Percentiles rank a stretch among this genome's conserved stretches.
Evolutionary conservation across 64 coral and sea anemone species (phyloP).

Genomic region (Catalaphyllia jardinei): DNA sequence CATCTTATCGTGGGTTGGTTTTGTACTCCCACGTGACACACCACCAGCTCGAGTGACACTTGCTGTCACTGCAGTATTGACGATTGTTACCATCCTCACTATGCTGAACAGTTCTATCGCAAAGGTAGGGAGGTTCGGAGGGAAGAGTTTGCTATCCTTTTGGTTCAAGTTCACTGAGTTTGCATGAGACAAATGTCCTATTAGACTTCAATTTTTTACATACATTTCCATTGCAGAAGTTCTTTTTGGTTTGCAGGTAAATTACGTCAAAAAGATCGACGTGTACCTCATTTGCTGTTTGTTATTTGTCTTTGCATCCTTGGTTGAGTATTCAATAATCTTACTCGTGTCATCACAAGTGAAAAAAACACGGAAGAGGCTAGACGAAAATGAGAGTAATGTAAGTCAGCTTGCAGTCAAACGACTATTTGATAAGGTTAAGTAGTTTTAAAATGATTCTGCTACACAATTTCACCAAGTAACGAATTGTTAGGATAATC

Average conservation of each 20-base stretch:
- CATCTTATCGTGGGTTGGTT: slow-evolving; percentile 66
- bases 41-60: slow-evolving; percentile 71
- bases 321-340: slow-evolving; percentile 58
- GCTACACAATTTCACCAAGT: not conserved
- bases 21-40: slow-evolving; percentile 70
- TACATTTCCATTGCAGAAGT: too few relatives aligned
- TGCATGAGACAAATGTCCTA: too few relatives aligned
- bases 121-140: slow-evolving; percentile 41
- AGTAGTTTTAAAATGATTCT: not conserved
- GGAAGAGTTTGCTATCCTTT: not conserved
- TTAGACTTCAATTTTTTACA: too few relatives aligned
- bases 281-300: slow-evolving; percentile 61
- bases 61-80: slow-evolving; percentile 64
- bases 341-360: slow-evolving; percentile 40
- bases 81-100: slow-evolving; percentile 68
- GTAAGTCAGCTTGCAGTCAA: not conserved
- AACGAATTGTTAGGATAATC: not conserved
- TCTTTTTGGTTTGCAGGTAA: slow-evolving; percentile 42
- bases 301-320: slow-evolving; percentile 67
- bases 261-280: slow-evolving; percentile 74
- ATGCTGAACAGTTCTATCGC: slow-evolving; percentile 68
- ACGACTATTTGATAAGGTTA: not conserved
- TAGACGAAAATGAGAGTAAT: not conserved
- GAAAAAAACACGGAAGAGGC: slow-evolving; percentile 22
- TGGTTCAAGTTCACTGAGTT: too few relatives aligned